A percentile compares a stretch with the other conserved stretches of the same genome.
Evolutionary conservation across 2,797 vertebrate genomes (phyloP).

Genomic region (Alcedo atthis): DNA sequence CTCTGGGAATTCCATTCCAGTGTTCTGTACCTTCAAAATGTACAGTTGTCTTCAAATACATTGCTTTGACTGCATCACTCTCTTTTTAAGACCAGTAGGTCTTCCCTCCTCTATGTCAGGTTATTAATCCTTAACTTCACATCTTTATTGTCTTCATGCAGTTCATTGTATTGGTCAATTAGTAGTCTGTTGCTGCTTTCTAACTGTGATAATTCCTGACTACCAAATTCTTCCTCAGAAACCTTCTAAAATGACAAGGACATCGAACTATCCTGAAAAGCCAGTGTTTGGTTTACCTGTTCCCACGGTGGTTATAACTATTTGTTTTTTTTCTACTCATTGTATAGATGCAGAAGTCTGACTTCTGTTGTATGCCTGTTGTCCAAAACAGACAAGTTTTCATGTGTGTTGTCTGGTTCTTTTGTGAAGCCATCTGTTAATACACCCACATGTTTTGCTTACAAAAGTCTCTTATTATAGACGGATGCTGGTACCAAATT

Average conservation of each 20-base stretch:
- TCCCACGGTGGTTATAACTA: not conserved
- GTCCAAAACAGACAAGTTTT: not conserved
- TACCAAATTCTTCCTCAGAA: not conserved
- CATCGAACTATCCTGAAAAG: not conserved
- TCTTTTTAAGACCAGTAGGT: not conserved
- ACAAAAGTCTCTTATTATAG: not conserved
- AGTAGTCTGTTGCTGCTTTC: not conserved
- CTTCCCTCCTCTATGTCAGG: not conserved
- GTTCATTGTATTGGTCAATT: not conserved
- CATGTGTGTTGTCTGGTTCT: not conserved
- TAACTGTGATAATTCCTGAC: not conserved
- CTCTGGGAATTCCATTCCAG: too few species aligned
- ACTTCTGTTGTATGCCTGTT: not conserved
- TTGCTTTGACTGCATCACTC: not conserved
- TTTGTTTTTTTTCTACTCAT: not conserved
- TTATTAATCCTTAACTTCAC: not conserved
- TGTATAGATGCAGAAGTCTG: not conserved
- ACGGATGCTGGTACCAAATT: rapidly evolving
- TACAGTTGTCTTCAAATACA: not conserved
- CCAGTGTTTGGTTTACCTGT: not conserved
- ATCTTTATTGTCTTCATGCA: not conserved
- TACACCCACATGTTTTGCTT: not conserved
- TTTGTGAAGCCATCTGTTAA: not conserved
- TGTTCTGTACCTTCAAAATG: not conserved
- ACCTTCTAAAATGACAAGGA: not conserved